Percentiles rank a stretch among this genome's conserved stretches.
Evolutionary conservation across 2,113 vertebrate species (phyloP).

Genomic region (Nanorana parkeri): DNA sequence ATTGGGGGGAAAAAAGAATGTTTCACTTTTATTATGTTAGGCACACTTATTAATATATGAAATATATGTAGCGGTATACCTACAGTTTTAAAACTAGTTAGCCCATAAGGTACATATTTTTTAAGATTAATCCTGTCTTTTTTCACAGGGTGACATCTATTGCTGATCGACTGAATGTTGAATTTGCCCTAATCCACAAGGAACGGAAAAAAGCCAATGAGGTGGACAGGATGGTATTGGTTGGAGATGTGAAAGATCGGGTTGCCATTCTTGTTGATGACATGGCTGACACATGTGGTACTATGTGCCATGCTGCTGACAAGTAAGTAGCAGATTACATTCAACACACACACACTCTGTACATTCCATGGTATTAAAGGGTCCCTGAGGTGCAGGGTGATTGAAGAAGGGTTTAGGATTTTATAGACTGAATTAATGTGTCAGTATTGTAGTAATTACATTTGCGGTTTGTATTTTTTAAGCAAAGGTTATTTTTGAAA

Average conservation of each 20-base stretch:
- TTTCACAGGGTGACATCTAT: conserved; percentile 89
- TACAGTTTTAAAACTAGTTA: too few relatives aligned
- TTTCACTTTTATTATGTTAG: too few relatives aligned
- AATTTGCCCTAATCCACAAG: conserved; percentile 95
- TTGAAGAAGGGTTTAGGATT: too few relatives aligned
- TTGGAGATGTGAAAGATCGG: conserved; percentile 90
- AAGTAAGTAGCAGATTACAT: conserved; percentile 75
- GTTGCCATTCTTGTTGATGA: conserved; percentile 94
- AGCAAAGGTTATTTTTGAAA: too few relatives aligned
- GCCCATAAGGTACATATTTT: background rate
- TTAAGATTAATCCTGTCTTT: background rate
- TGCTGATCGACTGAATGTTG: conserved; percentile 92
- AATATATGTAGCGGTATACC: too few relatives aligned
- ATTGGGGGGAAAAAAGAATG: too few relatives aligned
- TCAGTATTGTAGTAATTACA: too few relatives aligned
- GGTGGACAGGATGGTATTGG: conserved; percentile 95
- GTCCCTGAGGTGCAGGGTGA: too few relatives aligned
- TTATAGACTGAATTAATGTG: too few relatives aligned
- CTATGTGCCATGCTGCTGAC: conserved; percentile 91
- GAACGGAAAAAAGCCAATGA: conserved; percentile 95
- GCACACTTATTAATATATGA: too few relatives aligned
- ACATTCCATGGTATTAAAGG: too few relatives aligned
- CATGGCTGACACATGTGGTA: conserved; percentile 96
- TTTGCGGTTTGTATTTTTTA: too few relatives aligned
- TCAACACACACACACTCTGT: background rate